Conservation (phyloP, 2,888 invertebrate species). For the Mythimna lalbum region DNA sequence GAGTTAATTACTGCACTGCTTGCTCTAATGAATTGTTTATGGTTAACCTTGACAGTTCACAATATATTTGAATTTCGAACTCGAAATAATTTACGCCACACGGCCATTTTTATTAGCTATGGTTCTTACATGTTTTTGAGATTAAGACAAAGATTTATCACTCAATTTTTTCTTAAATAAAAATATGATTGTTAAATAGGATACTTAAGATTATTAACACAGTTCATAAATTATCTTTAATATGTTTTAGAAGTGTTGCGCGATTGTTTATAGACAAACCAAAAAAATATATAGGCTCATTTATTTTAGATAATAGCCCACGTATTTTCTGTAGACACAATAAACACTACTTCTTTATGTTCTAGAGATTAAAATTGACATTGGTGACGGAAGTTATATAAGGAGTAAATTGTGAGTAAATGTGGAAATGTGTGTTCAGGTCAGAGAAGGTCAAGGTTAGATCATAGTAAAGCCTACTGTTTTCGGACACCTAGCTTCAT, state of each 20-base stretch:
- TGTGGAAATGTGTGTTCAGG: not conserved
- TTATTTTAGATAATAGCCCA: constrained; percentile 29
- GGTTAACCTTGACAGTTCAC: constrained; percentile 47
- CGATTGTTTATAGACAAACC: constrained; percentile 45
- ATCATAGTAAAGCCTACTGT: too few species aligned
- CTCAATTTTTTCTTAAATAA: constrained; percentile 33
- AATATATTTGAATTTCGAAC: constrained; percentile 38
- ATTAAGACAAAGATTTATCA: constrained; percentile 40
- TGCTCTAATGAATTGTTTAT: constrained; percentile 45
- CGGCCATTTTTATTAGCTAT: constrained; percentile 30
- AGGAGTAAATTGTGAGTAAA: not conserved
- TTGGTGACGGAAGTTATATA: not conserved
- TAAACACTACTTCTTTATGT: constrained; percentile 28
- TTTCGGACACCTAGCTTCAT: too few species aligned
- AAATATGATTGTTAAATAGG: constrained; percentile 49
- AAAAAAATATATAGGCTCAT: constrained; percentile 34
- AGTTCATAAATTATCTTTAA: constrained; percentile 55
- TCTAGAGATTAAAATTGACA: constrained; percentile 11
- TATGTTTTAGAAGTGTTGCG: constrained; percentile 32
- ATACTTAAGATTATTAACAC: constrained; percentile 38
- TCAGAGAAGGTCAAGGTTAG: constrained; percentile 5
- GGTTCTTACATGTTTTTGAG: constrained; percentile 24
- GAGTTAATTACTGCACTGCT: constrained; percentile 47
- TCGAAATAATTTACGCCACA: constrained; percentile 20
- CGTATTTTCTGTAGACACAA: constrained; percentile 25